Evolutionary conservation across 2,113 vertebrate species (phyloP).

Genomic region (Hoplias malabaricus): DNA sequence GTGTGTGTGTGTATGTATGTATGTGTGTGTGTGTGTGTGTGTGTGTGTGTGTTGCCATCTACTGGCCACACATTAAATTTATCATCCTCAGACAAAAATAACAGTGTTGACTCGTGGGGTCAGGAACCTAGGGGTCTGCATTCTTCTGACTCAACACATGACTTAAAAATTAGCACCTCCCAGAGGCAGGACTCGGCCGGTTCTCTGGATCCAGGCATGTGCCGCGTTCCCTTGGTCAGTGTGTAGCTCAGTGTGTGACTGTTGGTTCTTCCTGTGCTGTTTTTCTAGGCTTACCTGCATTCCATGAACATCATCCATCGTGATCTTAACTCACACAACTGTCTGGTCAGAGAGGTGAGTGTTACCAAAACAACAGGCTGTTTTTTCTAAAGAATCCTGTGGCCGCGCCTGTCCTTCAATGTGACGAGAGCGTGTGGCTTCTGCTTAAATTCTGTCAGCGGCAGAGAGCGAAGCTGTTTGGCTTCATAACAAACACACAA

Average conservation of each 20-base stretch:
- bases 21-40: too few species aligned
- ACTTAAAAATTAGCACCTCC: constrained; percentile 35
- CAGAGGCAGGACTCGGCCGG: background rate
- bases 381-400: constrained; percentile 35
- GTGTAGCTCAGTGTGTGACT: background rate
- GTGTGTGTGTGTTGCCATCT: constrained; percentile 60
- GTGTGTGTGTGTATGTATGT: too few species aligned
- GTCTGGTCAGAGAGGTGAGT: constrained; percentile 90
- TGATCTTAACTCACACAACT: constrained; percentile 98
- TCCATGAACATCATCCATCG: constrained; percentile 99
- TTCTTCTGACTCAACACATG: constrained; percentile 26
- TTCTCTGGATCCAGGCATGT: constrained; percentile 18
- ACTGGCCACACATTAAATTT: constrained; percentile 44
- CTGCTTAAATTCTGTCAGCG: background rate
- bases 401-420: constrained; percentile 24
- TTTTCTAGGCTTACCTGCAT: constrained; percentile 86
- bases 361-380: too few species aligned
- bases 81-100: constrained; percentile 22
- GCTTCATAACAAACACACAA: constrained; percentile 44
- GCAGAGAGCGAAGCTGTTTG: background rate
- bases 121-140: constrained; percentile 6
- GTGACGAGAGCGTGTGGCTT: too few species aligned
- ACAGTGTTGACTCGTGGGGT: constrained; percentile 49
- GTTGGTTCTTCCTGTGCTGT: background rate
- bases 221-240: too few species aligned